Base-by-base conservation (phyloP, 2,888 invertebrate genomes). In the Hymenopus coronatus region DNA sequence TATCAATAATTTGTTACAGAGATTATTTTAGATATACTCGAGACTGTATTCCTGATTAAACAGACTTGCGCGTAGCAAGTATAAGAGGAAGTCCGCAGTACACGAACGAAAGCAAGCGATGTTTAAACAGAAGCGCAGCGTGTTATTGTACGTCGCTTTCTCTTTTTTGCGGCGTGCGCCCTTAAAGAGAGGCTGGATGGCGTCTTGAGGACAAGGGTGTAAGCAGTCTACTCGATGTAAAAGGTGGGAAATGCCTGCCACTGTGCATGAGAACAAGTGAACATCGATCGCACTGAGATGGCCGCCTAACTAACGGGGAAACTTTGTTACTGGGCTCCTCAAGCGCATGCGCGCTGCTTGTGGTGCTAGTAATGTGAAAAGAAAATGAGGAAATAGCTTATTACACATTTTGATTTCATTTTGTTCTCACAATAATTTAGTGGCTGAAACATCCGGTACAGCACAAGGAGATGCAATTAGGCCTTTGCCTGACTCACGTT, bases 321-420 rank as follows among this genome's bases (percentile, higher is more conserved):
- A 70, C 54, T 70, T 70, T 70, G 54, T 70, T 70, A 70, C 54
- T 70, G 25, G 54, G 54, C 54, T 20, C 54, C 40, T 40, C 12
- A 12, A 25, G 54, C 54, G 54, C 54, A 70, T 70, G 54, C 54
- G 54, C 25, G 25, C 54, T 20, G 54, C 54, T 70, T 20, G 54
- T 70, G 54, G 54, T 70, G 54, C 54, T 70, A 70, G 54, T 70
- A 70, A 70, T 70, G 54, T 70, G 54, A 70, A 70, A 70, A 70
- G 54, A 82, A 33, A 82, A 82, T 33, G 87, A 87, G 87, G 87
- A 87, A 82, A 82, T 87, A n/a, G 87, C 87, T 82, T 87, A 82
- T 87, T 87, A 33, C 27, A 33, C 33, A 82, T 82, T 87, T 33
- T 82, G 82, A 87, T 87, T 87, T 87, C 33, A 33, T 82, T 82